Evolutionary conservation across 2,888 invertebrate genomes (phyloP).

Genomic region (Monochamus alternatus): DNA sequence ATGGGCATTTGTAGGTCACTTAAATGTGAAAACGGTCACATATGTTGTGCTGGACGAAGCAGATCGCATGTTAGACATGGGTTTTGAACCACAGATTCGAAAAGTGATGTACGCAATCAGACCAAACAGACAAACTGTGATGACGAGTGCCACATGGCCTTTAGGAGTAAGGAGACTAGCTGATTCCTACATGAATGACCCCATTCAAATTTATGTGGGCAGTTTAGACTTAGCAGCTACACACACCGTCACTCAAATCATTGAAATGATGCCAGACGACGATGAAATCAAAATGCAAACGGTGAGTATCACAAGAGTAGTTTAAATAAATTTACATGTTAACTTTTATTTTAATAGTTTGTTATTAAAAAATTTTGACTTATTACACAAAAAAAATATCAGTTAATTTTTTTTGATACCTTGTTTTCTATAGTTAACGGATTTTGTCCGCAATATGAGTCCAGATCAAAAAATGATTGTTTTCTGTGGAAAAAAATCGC

Average conservation of each 20-base stretch:
- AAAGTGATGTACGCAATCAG: conserved; percentile 86
- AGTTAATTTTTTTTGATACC: no score
- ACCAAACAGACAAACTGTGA: conserved; percentile 94
- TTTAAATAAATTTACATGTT: no score
- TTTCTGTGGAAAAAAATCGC: conserved; percentile 90
- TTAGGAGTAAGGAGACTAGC: conserved; percentile 88
- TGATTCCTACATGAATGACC: conserved; percentile 89
- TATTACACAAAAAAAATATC: no score
- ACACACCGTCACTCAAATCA: conserved; percentile 87
- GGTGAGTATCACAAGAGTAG: conserved; percentile 67
- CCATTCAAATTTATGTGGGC: conserved; percentile 93
- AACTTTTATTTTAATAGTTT: conserved; percentile 15
- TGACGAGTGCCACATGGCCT: conserved; percentile 98
- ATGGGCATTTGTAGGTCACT: conserved; percentile 69
- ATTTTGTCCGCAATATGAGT: conserved; percentile 82
- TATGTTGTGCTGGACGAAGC: conserved; percentile 95
- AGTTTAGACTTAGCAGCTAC: conserved; percentile 91
- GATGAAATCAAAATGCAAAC: conserved; percentile 79
- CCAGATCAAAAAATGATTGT: conserved; percentile 89
- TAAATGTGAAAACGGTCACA: conserved; percentile 86
- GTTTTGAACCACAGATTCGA: conserved; percentile 91
- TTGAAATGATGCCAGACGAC: conserved; percentile 82
- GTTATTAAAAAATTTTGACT: neutral
- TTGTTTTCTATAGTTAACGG: conserved; percentile 72
- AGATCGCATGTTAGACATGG: conserved; percentile 91